Base-by-base conservation (phyloP, 53 echinoderm and acorn worm genomes). In the Antedon mediterranea region DNA sequence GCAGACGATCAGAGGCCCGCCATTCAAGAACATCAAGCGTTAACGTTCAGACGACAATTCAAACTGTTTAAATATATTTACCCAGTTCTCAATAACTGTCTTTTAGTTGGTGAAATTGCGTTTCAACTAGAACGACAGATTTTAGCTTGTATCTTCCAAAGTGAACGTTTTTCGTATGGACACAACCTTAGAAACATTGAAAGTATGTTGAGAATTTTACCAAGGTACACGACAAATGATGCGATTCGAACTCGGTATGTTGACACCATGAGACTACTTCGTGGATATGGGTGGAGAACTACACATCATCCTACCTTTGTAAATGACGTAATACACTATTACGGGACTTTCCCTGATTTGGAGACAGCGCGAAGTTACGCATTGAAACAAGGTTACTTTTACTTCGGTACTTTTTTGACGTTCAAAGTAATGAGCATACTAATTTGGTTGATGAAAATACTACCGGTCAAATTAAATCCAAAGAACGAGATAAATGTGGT, bases 81-180 rank as follows among this genome's bases (percentile, higher is more conserved):
- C 23, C 57, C 57, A 57, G 23, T 23, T 57, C 20, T 57, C 2
- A 23, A 57, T 23, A 13, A 13, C 2, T 8, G 23, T 8, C 57
- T 57, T 23, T 23, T 57, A 28, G 81, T 97, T 0, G 97, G 97
- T 0, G 97, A 97, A 44, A 74, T 91, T 31, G 89, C 92, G 34
- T 97, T 97, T 78, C 91, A 92, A 75, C 18, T 89, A 31, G 97
- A 97, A 74, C 78, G 97, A 29, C 75, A 88, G 0, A 80, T 97
- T n/a, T 73, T 97, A 1, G 88, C 89, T 5, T 87, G 72, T 28
- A 81, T 97, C 31, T 97, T 92, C 43, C 81, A 87, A 71, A 71
- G 82, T 23, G 81, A 72, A 31, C 32, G 57, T 7, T 71, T 91
- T 30, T 33, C 76, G 0, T 78, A 43, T 32, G 86, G 83, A 27